These are phyloP conservation scores for Trididemnum clinides DNA, from an alignment of 23 tunicate genomes.

Conservation along the genomic window DNA sequence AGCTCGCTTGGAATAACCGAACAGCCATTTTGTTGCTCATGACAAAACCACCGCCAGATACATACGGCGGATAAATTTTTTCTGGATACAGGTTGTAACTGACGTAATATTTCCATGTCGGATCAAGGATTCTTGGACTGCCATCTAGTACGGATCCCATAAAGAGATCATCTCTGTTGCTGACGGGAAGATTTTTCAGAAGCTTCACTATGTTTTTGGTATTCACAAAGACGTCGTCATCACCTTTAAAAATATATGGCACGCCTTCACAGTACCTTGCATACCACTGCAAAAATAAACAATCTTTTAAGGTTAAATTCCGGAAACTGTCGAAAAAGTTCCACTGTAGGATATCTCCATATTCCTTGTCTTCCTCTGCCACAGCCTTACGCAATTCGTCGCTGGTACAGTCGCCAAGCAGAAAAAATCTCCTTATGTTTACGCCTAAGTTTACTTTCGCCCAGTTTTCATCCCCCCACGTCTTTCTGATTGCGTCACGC, in stretches of 20 bases:
- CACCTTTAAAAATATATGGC: constrained; percentile 82
- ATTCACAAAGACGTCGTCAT: constrained; percentile 86
- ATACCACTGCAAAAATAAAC: constrained; percentile 81
- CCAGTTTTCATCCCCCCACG: constrained; percentile 75
- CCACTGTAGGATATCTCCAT: constrained; percentile 76
- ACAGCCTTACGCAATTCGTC: neutral
- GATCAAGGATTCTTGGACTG: constrained; percentile 68
- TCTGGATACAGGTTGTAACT: constrained; percentile 67
- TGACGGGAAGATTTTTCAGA: constrained; percentile 14
- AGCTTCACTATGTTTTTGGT: constrained; percentile 54
- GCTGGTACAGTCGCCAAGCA: constrained; percentile 60
- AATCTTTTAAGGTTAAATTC: constrained; percentile 78
- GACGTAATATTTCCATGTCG: constrained; percentile 88
- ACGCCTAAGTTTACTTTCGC: constrained; percentile 25
- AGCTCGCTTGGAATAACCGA: constrained; percentile 52
- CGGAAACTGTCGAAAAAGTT: constrained; percentile 79
- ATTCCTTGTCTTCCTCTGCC: constrained; percentile 21
- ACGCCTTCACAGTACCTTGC: constrained; percentile 53
- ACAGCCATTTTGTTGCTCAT: constrained; percentile 68
- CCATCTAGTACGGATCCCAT: constrained; percentile 63
- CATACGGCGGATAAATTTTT: constrained; percentile 86
- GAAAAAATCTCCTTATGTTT: constrained; percentile 42
- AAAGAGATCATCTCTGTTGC: constrained; percentile 35
- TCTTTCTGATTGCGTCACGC: constrained; percentile 61
- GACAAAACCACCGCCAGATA: constrained; percentile 91